Evolutionary conservation across 1,140 invertebrate species (phyloP).

Genomic region (Drosophila melanica): DNA sequence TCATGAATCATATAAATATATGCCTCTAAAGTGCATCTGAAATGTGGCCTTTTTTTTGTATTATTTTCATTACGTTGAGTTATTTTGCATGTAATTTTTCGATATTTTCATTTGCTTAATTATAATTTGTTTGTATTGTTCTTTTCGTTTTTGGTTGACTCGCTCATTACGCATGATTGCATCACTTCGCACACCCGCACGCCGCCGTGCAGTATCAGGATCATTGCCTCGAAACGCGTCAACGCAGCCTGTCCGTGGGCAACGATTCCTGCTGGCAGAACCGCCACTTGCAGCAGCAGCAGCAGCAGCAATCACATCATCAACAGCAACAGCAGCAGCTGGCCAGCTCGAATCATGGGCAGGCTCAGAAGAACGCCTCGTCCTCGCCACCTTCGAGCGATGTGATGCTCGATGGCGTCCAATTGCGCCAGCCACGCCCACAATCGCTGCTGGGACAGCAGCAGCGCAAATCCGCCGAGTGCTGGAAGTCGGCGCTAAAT

Average conservation of each 20-base stretch:
- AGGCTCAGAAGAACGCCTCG: slow-evolving; percentile 56
- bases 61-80: slow-evolving; percentile 8
- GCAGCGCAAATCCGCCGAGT: slow-evolving; percentile 78
- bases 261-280: slow-evolving; percentile 79
- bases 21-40: background rate
- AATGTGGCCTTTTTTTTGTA: slow-evolving; percentile 6
- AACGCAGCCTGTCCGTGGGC: slow-evolving; percentile 82
- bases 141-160: slow-evolving; percentile 63
- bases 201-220: slow-evolving; percentile 72
- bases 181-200: slow-evolving; percentile 39
- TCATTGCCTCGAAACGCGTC: slow-evolving; percentile 77
- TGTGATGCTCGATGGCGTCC: slow-evolving; percentile 74
- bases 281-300: slow-evolving; percentile 56
- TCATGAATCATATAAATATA: too few species aligned
- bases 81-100: slow-evolving; percentile 30
- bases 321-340: slow-evolving; percentile 34
- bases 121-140: slow-evolving; percentile 65
- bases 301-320: slow-evolving; percentile 44
- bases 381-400: slow-evolving; percentile 61
- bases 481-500: slow-evolving; percentile 87
- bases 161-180: slow-evolving; percentile 49
- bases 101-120: slow-evolving; percentile 32
- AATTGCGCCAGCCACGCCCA: slow-evolving; percentile 74
- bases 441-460: slow-evolving; percentile 57
- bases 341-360: slow-evolving; percentile 25